These are phyloP conservation scores for Zaprionus lineosus DNA, from an alignment of 2,888 invertebrate species.

Conservation along the genomic window DNA sequence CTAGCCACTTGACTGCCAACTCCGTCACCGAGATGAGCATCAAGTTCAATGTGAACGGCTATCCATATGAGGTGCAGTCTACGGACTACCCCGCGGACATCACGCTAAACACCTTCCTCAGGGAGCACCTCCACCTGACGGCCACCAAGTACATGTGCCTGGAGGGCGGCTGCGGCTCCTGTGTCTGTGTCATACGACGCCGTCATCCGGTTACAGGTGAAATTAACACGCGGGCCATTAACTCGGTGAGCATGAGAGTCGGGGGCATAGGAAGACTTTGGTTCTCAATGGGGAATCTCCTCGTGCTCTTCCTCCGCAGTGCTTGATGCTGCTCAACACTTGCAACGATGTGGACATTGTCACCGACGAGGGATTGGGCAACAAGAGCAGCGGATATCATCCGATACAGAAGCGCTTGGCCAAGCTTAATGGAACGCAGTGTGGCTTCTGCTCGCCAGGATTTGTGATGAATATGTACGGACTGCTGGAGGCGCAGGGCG, in stretches of 20 bases:
- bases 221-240: slow-evolving; percentile 84
- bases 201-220: slow-evolving; percentile 66
- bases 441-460: slow-evolving; percentile 91
- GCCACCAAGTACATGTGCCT: slow-evolving; percentile 88
- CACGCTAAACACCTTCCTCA: slow-evolving; percentile 85
- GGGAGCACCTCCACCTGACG: slow-evolving; percentile 85
- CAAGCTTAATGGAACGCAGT: slow-evolving; percentile 88
- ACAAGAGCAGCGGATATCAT: slow-evolving; percentile 86
- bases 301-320: slow-evolving; percentile 80
- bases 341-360: slow-evolving; percentile 87
- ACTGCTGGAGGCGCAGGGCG: slow-evolving; percentile 83
- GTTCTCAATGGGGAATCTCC: no score
- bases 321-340: slow-evolving; percentile 86
- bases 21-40: slow-evolving; percentile 57
- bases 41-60: slow-evolving; percentile 66
- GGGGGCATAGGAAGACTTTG: no score
- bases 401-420: slow-evolving; percentile 87
- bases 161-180: slow-evolving; percentile 88
- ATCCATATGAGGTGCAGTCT: slow-evolving; percentile 68
- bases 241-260: slow-evolving; percentile 84
- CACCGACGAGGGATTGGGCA: slow-evolving; percentile 89
- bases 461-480: slow-evolving; percentile 90
- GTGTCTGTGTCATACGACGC: slow-evolving; percentile 83
- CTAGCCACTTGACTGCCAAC: slow-evolving; percentile 23
- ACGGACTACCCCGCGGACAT: slow-evolving; percentile 82